Evolutionary conservation across 2,888 invertebrate genomes (phyloP), one percentile per base, ranked within the genome.

Genomic region (Hanleya hanleyi): DNA sequence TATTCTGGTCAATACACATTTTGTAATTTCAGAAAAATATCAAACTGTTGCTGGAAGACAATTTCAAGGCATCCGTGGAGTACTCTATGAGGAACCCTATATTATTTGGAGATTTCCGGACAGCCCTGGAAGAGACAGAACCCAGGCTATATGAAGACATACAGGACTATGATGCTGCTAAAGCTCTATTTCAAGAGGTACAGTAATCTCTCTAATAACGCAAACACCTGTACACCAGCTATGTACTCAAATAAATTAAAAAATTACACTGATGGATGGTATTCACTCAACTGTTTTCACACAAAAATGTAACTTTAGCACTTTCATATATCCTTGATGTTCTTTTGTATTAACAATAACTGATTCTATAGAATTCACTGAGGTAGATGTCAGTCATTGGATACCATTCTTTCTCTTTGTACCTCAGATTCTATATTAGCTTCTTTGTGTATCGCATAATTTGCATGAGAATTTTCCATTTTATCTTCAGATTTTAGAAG

Each of bases 91-190:
- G 95, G 18, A 95, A 97, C 90, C 97, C 97, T 0, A 86, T 96
- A 66, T 92, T 97, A 0, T 97, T 95, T 87, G 97, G 97, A 0
- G 97, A 97, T 87, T 97, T 95, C 85, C 93, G 96, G 61, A 97
- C 96, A 85, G 95, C 96, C 0, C 91, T 95, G 36, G 95, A 95
- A 78, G 95, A 96, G 85, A 93, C 93, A 0, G 96, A 96, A 81
- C 92, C 94, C 0, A 92, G 97, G 71, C 93, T 94, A 81, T 97
- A 97, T 85, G 97, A 97, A 87, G 97, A 97, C 88, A 91, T 97
- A 18, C 91, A 96, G 7, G 97, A 97, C 88, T 97, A 96, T 86
- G 95, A 96, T 83, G 96, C 96, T 0, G 94, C 96, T n/a, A 96
- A 94, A 87, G 95, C 94, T 81, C 91, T 97, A 1, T 96, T 97